Base-by-base conservation (phyloP, 2,888 invertebrate species). In the Rhodophaea formosa region DNA sequence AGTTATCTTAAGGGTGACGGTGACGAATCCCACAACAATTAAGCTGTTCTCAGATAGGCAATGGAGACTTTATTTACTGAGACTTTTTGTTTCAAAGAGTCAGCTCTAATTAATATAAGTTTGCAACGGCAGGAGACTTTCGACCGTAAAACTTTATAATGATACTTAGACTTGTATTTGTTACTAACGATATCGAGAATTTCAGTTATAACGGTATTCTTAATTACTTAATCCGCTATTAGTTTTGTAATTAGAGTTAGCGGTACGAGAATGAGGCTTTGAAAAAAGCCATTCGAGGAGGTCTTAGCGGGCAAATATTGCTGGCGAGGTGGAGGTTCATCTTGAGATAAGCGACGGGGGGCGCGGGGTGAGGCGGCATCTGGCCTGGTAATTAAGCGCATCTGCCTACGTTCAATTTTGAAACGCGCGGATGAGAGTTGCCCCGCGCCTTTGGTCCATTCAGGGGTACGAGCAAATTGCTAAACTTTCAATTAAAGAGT, bases 401-500 rank as follows among this genome's bases (percentile, higher is more conserved):
- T 91, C 91, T 90, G 91, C 89, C 89, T 89, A 86, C 88, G 82
- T 86, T 88, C 88, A 91, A 90, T 91, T 91, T 91, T 88, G 90
- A 86, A 88, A 79, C 86, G 84, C 82, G 80, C 83, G 82, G 90
- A 86, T 86, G 87, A 86, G 82, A 78, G 86, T 87, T 88, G 85
- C 80, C 88, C 79, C 75, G 74, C 83, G 78, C 84, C 84, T 80
- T 81, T 80, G 85, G 89, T 88, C 88, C 91, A 88, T 88, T 89
- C 84, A 79, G 79, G 82, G 89, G 86, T 86, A 86, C 74, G 84
- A 86, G 88, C 89, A 90, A 91, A 91, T 90, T 90, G 89, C 90
- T 88, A 88, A 90, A 91, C 90, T 91, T 91, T 91, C 91, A 88
- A 91, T 90, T 90, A 91, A 90, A 91, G 90, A 91, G 90, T 88